A percentile compares a stretch with the other conserved stretches of the same genome.
Evolutionary conservation across 2,113 vertebrate genomes (phyloP).

Genomic region (Silurus meridionalis): DNA sequence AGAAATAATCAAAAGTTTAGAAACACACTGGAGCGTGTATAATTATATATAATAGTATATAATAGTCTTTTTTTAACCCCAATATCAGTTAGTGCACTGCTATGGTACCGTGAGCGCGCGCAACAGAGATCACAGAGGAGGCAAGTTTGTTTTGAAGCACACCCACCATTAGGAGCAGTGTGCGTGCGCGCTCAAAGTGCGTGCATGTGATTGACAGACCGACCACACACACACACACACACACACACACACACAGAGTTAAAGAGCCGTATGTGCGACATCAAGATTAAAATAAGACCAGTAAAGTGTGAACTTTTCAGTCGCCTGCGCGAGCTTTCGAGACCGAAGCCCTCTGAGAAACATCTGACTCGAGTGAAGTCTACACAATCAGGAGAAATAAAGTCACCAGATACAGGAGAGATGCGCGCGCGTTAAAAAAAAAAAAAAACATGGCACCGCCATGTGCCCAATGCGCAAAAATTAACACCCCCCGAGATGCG

Average conservation of each 20-base stretch:
- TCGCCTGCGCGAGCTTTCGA: too few relatives aligned
- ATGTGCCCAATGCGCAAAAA: conserved; percentile 30
- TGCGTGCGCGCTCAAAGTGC: neutral
- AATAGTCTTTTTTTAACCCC: too few relatives aligned
- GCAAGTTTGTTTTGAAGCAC: conserved; percentile 60
- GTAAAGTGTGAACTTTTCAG: neutral
- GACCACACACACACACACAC: neutral
- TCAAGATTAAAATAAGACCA: neutral
- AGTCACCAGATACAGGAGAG: neutral
- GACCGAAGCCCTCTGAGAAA: neutral
- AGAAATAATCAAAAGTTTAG: neutral
- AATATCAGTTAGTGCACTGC: too few relatives aligned
- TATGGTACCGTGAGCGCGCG: neutral
- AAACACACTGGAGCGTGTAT: too few relatives aligned
- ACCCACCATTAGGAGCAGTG: conserved; percentile 48
- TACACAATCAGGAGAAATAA: neutral
- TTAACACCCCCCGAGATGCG: neutral
- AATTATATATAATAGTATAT: too few relatives aligned
- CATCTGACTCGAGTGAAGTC: too few relatives aligned
- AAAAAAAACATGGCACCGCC: conserved; percentile 26
- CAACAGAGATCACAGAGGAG: conserved; percentile 15
- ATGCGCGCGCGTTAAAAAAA: conserved; percentile 32
- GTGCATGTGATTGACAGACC: neutral
- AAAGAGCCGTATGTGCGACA: neutral
- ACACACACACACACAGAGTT: conserved; percentile 5